A percentile compares a stretch with the other conserved stretches of the same genome.
These are phyloP conservation scores for Tigriopus japonicus DNA, from an alignment of 1,140 invertebrate genomes.

Conservation along the genomic window DNA sequence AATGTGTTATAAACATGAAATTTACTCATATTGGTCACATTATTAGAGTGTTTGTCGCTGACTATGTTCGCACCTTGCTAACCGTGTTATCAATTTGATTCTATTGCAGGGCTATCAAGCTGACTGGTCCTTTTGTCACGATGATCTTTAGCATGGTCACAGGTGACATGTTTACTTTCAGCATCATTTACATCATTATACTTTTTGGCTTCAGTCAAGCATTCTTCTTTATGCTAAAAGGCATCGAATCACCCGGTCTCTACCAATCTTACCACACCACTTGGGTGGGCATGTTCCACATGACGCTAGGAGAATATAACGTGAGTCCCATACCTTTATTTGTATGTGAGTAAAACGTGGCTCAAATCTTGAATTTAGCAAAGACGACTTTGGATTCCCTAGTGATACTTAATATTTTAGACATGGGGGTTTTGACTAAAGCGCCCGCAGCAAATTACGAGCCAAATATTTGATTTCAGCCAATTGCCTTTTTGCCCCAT, in stretches of 20 bases:
- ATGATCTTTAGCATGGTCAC: conserved; percentile 98
- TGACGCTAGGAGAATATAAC: conserved; percentile 92
- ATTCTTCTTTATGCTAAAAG: conserved; percentile 91
- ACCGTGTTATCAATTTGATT: neutral
- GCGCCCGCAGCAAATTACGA: too few species aligned
- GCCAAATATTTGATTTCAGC: too few species aligned
- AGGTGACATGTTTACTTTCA: conserved; percentile 91
- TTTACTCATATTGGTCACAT: too few species aligned
- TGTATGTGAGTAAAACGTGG: too few species aligned
- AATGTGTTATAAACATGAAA: too few species aligned
- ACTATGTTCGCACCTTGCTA: too few species aligned
- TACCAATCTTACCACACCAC: conserved; percentile 55
- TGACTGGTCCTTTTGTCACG: conserved; percentile 91
- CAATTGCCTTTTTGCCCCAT: too few species aligned
- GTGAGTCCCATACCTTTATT: conserved; percentile 41
- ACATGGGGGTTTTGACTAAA: too few species aligned
- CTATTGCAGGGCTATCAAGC: conserved; percentile 54
- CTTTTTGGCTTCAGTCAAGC: conserved; percentile 86
- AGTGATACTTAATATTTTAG: too few species aligned
- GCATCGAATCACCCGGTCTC: conserved; percentile 22
- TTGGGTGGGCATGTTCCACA: conserved; percentile 94
- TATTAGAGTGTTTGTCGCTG: too few species aligned
- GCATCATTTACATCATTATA: conserved; percentile 84
- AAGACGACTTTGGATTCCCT: too few species aligned
- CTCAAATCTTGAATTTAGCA: too few species aligned